phyloP scores from a whole-genome alignment of 2,797 vertebrate genomes.

The Discoglossus pictus region DNA sequence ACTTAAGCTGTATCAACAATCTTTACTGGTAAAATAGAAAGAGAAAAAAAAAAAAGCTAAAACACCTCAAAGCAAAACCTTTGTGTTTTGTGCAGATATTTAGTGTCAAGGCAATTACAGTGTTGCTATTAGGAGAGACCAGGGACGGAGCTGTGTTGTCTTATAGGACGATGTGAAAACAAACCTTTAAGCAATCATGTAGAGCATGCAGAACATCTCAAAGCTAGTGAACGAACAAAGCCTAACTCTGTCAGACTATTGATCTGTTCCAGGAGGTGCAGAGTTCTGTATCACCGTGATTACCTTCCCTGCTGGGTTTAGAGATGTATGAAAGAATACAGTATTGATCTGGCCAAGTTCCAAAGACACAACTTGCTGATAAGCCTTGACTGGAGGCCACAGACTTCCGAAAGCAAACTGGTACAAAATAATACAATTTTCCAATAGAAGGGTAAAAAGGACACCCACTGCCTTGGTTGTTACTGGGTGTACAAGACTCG shows the following conservation, averaged over 20 bases:
- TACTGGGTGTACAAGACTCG: conserved; percentile 37
- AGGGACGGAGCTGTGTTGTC: conserved; percentile 66
- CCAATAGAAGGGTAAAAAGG: conserved; percentile 34
- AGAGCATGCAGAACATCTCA: conserved; percentile 92
- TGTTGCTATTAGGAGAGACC: conserved; percentile 72
- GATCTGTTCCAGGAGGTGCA: conserved; percentile 91
- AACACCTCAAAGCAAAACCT: conserved; percentile 63
- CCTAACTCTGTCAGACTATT: conserved; percentile 87
- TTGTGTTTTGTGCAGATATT: conserved; percentile 70
- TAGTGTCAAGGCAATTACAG: conserved; percentile 76
- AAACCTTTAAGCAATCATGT: conserved; percentile 98
- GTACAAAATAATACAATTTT: conserved; percentile 57
- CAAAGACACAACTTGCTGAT: conserved; percentile 88
- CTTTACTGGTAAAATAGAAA: conserved; percentile 55
- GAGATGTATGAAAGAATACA: conserved; percentile 83
- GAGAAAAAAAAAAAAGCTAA: conserved; percentile 55
- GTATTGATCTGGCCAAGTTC: conserved; percentile 92
- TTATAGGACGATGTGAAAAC: conserved; percentile 78
- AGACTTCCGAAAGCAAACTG: conserved; percentile 73
- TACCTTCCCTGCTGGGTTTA: conserved; percentile 85
- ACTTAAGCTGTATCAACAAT: conserved; percentile 66
- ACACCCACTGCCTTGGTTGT: conserved; percentile 28
- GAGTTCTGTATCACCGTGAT: conserved; percentile 81
- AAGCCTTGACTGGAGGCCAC: conserved; percentile 82
- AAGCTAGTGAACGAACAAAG: conserved; percentile 92